A percentile compares a stretch with the other conserved stretches of the same genome.
phyloP scores from a whole-genome alignment of 2,888 invertebrate species.

The Hymenopus coronatus region DNA sequence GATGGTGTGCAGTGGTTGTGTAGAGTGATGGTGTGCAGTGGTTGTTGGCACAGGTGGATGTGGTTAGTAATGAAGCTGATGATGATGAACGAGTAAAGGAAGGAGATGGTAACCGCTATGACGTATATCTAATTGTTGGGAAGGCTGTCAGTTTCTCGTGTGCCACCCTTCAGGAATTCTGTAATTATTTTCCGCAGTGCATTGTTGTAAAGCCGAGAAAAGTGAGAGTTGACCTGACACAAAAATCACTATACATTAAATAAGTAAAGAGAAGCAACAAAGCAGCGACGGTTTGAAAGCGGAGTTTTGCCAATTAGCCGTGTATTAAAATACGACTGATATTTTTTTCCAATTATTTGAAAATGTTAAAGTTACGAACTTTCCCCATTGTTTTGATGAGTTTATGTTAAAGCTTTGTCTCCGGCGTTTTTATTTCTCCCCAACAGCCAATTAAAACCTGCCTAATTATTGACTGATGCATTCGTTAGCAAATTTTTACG shows the following conservation, averaged over 20 bases:
- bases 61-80: no score
- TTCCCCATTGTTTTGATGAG: neutral
- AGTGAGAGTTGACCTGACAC: no score
- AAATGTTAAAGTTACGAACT: neutral
- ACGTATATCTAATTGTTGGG: no score
- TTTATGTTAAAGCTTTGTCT: slow-evolving; percentile 8
- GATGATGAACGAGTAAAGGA: no score
- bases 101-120: no score
- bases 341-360: slow-evolving; percentile 10
- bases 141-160: no score
- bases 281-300: neutral
- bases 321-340: neutral
- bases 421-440: neutral
- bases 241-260: neutral
- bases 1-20: no score
- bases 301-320: neutral
- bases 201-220: no score
- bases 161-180: no score
- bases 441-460: slow-evolving; percentile 16
- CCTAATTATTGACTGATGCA: slow-evolving; percentile 11
- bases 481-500: neutral
- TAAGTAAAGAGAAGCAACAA: neutral
- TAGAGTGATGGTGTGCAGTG: no score
- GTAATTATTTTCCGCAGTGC: no score
- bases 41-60: no score